Evolutionary conservation across 1,140 invertebrate genomes (phyloP).

Genomic region (Gyrodactylus bullatarudis): DNA sequence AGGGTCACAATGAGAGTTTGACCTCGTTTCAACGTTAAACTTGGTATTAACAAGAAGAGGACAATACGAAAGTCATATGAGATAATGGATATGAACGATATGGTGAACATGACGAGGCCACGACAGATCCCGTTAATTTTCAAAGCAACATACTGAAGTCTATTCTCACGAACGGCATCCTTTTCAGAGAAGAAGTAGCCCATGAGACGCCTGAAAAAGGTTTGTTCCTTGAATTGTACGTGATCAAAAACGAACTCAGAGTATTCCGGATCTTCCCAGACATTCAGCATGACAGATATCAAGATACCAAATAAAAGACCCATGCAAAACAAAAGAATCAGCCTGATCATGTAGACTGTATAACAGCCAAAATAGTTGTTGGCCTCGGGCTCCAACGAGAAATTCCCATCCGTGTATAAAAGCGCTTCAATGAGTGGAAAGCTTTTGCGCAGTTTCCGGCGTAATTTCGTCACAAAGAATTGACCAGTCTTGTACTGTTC

Average conservation of each 20-base stretch:
- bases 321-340: neutral
- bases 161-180: neutral
- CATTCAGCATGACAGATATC: neutral
- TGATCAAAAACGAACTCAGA: neutral
- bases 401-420: neutral
- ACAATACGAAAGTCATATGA: neutral
- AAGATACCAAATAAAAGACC: neutral
- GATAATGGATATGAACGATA: neutral
- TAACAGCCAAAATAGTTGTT: neutral
- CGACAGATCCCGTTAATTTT: neutral
- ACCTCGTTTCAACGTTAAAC: neutral
- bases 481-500: neutral
- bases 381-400: neutral
- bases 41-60: neutral
- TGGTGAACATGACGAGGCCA: neutral
- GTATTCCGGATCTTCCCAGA: neutral
- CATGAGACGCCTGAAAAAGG: neutral
- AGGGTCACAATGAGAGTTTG: neutral
- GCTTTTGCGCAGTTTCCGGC: neutral
- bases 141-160: neutral
- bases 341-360: neutral
- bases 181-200: neutral
- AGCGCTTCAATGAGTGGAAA: neutral
- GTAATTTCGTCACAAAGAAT: neutral
- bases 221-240: neutral